phyloP scores from a whole-genome alignment of 1,140 invertebrate species.

The Liolophura sinensis region DNA sequence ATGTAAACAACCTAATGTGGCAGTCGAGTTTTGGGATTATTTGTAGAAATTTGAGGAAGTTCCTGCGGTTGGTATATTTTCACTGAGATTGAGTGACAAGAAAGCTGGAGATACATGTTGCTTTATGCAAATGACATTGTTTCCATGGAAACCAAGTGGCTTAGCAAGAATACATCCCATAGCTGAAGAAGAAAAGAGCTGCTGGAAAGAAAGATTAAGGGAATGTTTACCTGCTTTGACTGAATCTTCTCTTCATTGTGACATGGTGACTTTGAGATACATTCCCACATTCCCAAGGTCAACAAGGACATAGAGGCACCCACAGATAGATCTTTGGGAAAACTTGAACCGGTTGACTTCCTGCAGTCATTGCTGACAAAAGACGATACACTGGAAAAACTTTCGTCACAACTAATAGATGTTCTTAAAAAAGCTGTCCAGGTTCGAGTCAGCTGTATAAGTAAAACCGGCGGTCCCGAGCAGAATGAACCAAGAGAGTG shows the following conservation, averaged over 20 bases:
- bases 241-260: no score
- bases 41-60: constrained; percentile 67
- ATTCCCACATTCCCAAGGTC: no score
- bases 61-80: constrained; percentile 74
- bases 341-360: no score
- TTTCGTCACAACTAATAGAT: constrained; percentile 31
- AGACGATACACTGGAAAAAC: constrained; percentile 5
- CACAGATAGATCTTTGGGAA: no score
- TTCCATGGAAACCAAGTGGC: background rate
- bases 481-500: background rate
- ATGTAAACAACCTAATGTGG: constrained; percentile 1
- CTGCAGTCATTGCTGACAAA: background rate
- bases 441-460: constrained; percentile 30
- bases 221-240: no score
- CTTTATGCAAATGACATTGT: constrained; percentile 22
- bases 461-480: background rate
- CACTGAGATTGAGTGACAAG: constrained; percentile 60
- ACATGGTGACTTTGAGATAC: no score
- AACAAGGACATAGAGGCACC: no score
- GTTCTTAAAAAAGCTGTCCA: constrained; percentile 35
- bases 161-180: no score
- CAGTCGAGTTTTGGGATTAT: constrained; percentile 14
- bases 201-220: no score
- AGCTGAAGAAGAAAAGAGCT: no score
- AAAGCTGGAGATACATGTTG: constrained; percentile 18